phyloP scores from a whole-genome alignment of 2,888 invertebrate species.

The Drosophila maculinotata region DNA sequence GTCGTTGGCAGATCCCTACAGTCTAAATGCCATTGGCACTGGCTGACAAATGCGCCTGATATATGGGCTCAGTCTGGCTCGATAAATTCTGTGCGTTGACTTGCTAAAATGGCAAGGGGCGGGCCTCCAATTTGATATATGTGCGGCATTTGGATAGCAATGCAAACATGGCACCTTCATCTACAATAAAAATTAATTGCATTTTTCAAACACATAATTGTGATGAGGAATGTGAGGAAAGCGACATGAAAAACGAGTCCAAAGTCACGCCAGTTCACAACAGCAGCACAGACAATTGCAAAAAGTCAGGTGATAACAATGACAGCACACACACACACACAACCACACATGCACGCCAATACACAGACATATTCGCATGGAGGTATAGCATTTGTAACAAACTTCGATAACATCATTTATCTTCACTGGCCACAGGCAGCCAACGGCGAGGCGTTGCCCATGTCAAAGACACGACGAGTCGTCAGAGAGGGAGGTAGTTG shows the following conservation, averaged over 20 bases:
- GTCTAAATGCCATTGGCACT: constrained; percentile 40
- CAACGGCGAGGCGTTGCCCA: constrained; percentile 27
- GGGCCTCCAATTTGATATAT: constrained; percentile 65
- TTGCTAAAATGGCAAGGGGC: constrained; percentile 56
- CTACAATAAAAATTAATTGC: constrained; percentile 73
- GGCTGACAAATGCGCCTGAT: constrained; percentile 72
- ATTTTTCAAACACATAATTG: constrained; percentile 62
- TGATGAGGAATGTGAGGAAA: constrained; percentile 45
- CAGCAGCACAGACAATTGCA: constrained; percentile 54
- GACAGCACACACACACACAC: constrained; percentile 23
- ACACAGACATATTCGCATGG: neutral
- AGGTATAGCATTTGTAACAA: constrained; percentile 21
- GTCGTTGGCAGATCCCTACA: constrained; percentile 27
- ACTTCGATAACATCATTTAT: constrained; percentile 73
- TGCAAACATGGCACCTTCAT: constrained; percentile 73
- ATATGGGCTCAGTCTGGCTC: constrained; percentile 67
- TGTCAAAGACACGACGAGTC: constrained; percentile 31
- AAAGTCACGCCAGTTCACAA: constrained; percentile 43
- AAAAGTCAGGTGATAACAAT: constrained; percentile 55
- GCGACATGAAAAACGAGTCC: constrained; percentile 19
- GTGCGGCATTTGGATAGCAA: constrained; percentile 61
- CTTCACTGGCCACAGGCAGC: constrained; percentile 50
- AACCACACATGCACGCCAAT: constrained; percentile 8
- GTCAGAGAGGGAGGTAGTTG: neutral
- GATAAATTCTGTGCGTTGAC: constrained; percentile 68